Evolutionary conservation across 1,140 invertebrate species (phyloP), one percentile per base, ranked within the genome.

Genomic region (Agrypnia vestita): DNA sequence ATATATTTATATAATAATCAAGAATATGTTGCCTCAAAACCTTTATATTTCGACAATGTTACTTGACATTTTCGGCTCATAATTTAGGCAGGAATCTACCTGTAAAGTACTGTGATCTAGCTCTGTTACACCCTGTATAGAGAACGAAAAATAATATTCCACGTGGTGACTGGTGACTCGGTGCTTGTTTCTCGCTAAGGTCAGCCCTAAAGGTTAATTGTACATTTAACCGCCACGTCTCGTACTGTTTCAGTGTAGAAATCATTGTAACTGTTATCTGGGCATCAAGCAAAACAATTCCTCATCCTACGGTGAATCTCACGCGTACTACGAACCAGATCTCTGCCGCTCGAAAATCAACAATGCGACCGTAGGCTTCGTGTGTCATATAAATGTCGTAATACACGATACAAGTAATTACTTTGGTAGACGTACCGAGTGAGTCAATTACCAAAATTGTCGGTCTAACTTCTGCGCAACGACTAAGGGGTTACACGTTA

Each of bases 201-300:
- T 77, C 75, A 77, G 21, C 10, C 59, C 75, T 10, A 67, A 77
- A 77, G 75, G 75, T 77, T 77, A 77, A 77, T 77, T 77, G 75
- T 67, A 64, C 51, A 67, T 67, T 77, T 67, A 77, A 53, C 59
- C 19, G 49, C 9, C 25, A 47, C 46, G 55, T 43, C 46, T 51
- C 43, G 47, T 49, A 51, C 46, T 46, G 35, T 44, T 74, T 74
- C 71, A 74, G n/a, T 44, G 71, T 15, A 56, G 71, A 59, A 74
- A 74, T 74, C 47, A 76, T 64, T 55, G 44, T 51, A 71, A 71
- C 67, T 12, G 46, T 47, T 71, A 71, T 21, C 67, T 53, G 47
- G 12, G 15, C 67, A 21, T 25, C 44, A 19, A 21, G 49, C 67
- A 53, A 71, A 71, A 71, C 67, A 51, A 71, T 71, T 67, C 62